Evolutionary conservation across 1,140 invertebrate species (phyloP), one percentile per base, ranked within the genome.

Genomic region (Telenomus remus): DNA sequence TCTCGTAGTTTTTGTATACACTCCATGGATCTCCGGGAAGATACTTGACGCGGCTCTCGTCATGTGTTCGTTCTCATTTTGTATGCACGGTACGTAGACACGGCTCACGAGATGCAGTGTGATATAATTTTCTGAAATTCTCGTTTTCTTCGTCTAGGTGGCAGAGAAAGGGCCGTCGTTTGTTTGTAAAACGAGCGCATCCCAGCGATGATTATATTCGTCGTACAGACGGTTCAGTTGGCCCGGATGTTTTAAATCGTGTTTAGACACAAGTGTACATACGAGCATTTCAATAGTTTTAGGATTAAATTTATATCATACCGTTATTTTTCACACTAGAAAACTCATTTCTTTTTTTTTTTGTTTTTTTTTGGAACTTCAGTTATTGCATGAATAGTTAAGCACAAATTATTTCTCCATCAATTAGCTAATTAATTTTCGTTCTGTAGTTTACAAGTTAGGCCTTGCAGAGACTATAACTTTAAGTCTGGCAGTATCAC

Each of bases 11-110:
- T 27, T 27, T 27, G 19, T 27, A n/a, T n/a, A 27, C 19, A 6
- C 19, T 6, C 6, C 19, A 6, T 6, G 19, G 6, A 27, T 27
- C 19, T 27, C 19, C 19, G 19, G 19, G 19, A 27, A 27, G 19
- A 27, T 27, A 27, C 19, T 63, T 43, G 50, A 33, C 16, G 43
- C 56, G 16, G 60, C 61, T 56, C 19, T 27, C 70, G 54, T 37
- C 70, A 73, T 73, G 63, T 65, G 81, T 68, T 73, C 73, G 71
- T 72, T 63, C 74, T 82, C 80, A 80, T 84, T 79, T 82, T 43
- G 81, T 84, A 85, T 85, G 79, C 79, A 61, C 35, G 68, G 76
- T 78, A 80, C 77, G 79, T 27, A 82, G 80, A 46, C 72, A 68
- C 68, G 49, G 74, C 42, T 64, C 75, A 65, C 54, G 76, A 81